Evolutionary conservation across 2,113 vertebrate genomes (phyloP).

Genomic region (Dasyurus viverrinus): DNA sequence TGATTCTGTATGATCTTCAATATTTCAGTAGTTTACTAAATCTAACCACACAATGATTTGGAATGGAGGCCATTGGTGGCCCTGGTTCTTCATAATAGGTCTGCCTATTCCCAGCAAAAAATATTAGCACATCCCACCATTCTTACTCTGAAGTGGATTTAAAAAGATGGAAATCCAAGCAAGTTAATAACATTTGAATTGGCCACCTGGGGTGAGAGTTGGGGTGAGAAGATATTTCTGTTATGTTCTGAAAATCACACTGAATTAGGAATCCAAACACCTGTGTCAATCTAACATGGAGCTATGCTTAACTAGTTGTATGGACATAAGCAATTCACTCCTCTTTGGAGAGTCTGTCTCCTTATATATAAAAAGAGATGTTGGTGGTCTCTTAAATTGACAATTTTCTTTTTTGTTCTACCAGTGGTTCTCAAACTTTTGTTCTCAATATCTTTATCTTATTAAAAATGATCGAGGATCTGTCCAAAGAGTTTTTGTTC

Average conservation of each 20-base stretch:
- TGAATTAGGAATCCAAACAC: not conserved
- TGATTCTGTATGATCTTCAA: not conserved
- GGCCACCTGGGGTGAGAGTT: not conserved
- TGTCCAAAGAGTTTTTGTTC: no score
- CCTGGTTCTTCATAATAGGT: not conserved
- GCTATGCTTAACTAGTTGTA: not conserved
- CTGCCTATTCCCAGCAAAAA: not conserved
- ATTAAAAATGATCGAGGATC: no score
- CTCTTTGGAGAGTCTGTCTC: not conserved
- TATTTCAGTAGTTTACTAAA: conserved; percentile 14
- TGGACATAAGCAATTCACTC: not conserved
- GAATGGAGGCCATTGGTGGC: not conserved
- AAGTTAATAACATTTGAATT: not conserved
- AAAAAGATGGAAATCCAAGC: not conserved
- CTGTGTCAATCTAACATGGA: not conserved
- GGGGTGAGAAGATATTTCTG: not conserved
- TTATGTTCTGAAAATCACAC: not conserved
- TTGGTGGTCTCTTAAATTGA: not conserved
- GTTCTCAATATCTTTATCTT: no score
- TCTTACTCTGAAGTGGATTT: not conserved
- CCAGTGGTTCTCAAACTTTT: no score
- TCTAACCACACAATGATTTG: conserved; percentile 44
- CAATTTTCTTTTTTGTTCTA: not conserved
- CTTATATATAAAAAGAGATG: not conserved
- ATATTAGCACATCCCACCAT: not conserved